Conservation (phyloP, 2,113 vertebrate genomes). For the Microtus richardsoni region DNA sequence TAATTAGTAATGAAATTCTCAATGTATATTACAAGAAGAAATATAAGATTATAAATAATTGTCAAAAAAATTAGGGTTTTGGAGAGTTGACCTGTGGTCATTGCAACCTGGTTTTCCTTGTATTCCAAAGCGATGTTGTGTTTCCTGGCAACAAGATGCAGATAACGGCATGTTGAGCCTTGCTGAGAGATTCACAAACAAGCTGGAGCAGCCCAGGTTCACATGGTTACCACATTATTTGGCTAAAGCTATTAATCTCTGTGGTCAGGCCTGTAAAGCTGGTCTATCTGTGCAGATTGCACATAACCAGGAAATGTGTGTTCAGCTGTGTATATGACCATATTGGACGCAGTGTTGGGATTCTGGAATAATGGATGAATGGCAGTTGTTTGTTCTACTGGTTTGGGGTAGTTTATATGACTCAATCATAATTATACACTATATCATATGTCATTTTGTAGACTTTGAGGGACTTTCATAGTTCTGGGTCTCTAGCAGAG, state of each 20-base stretch:
- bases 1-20: conserved; percentile 58
- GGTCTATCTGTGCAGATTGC: conserved; percentile 85
- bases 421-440: conserved; percentile 4
- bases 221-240: conserved; percentile 90
- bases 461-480: conserved; percentile 35
- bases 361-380: conserved; percentile 64
- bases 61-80: conserved; percentile 48
- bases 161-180: conserved; percentile 87
- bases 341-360: conserved; percentile 73
- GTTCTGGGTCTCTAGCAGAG: conserved; percentile 7
- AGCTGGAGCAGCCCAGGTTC: conserved; percentile 86
- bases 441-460: conserved; percentile 26
- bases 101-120: conserved; percentile 80
- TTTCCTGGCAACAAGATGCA: conserved; percentile 89
- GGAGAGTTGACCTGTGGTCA: conserved; percentile 77
- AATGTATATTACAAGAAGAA: conserved; percentile 29
- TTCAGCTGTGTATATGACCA: conserved; percentile 83
- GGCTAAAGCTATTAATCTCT: conserved; percentile 89
- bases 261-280: conserved; percentile 87
- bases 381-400: conserved; percentile 62
- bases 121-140: conserved; percentile 81
- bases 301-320: conserved; percentile 83
- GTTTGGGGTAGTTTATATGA: conserved; percentile 64
- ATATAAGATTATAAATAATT: conserved; percentile 9
- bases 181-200: conserved; percentile 87